Evolutionary conservation across 2,113 vertebrate genomes (phyloP).

Genomic region (Furnarius figulus): DNA sequence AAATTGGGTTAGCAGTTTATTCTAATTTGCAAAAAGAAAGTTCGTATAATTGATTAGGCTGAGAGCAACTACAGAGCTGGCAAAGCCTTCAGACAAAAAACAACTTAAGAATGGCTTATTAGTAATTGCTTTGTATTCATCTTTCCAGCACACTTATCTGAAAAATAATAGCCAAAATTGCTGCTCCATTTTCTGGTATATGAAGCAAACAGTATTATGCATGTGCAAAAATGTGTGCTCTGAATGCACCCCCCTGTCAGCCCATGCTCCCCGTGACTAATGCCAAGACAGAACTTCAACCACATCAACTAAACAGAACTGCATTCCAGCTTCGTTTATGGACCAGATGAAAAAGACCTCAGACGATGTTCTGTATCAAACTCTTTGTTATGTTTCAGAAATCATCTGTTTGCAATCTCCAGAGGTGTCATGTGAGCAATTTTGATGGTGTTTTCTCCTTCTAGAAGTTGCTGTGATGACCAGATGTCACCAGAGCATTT

Average conservation of each 20-base stretch:
- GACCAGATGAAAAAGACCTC: neutral
- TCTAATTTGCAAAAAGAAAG: slow-evolving; percentile 3
- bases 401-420: neutral
- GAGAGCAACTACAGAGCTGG: neutral
- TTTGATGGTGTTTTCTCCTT: neutral
- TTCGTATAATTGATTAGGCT: slow-evolving; percentile 15
- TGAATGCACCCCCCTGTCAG: neutral
- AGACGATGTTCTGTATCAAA: neutral
- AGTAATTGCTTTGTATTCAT: neutral
- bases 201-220: neutral
- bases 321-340: neutral
- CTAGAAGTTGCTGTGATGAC: neutral
- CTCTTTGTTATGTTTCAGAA: neutral
- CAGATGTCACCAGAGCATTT: neutral
- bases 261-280: neutral
- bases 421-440: neutral
- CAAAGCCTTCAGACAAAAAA: neutral
- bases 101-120: neutral
- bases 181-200: neutral
- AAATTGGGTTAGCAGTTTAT: neutral
- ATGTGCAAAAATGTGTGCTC: neutral
- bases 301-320: neutral
- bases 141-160: neutral
- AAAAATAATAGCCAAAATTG: neutral
- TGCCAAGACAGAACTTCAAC: neutral